Conservation (phyloP, 2,113 vertebrate species). For the Nibea coibor region DNA sequence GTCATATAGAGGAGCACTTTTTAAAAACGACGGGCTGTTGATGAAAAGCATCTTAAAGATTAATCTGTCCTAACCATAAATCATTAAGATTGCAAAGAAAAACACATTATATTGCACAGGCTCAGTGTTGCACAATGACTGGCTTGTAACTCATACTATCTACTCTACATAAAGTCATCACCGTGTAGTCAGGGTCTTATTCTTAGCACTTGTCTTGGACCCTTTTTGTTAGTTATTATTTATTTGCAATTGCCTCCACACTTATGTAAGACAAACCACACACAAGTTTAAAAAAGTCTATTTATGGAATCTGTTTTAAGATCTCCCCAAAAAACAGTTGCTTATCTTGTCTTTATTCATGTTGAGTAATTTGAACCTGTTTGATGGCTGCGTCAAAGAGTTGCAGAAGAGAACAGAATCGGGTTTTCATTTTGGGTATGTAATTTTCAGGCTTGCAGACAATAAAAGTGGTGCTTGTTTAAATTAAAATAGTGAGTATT, state of each 20-base stretch:
- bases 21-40: conserved; percentile 31
- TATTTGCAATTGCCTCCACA: not conserved
- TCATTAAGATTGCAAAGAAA: conserved; percentile 1
- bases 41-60: conserved; percentile 43
- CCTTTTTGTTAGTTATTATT: not conserved
- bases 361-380: not conserved
- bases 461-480: not conserved
- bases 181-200: not conserved
- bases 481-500: not conserved
- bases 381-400: not conserved
- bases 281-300: not conserved
- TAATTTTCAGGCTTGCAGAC: not conserved
- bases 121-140: not conserved
- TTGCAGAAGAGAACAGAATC: not conserved
- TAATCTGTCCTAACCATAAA: conserved; percentile 33
- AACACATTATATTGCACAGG: not conserved
- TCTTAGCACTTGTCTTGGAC: not conserved
- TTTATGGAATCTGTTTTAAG: not conserved
- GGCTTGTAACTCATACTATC: not conserved
- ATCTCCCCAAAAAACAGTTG: not conserved
- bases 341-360: not conserved
- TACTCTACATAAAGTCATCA: not conserved
- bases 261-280: not conserved
- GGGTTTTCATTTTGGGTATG: not conserved
- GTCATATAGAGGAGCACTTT: conserved; percentile 33